phyloP scores from a whole-genome alignment of 2,888 invertebrate genomes.

The Lasioglossum oenotherae region DNA sequence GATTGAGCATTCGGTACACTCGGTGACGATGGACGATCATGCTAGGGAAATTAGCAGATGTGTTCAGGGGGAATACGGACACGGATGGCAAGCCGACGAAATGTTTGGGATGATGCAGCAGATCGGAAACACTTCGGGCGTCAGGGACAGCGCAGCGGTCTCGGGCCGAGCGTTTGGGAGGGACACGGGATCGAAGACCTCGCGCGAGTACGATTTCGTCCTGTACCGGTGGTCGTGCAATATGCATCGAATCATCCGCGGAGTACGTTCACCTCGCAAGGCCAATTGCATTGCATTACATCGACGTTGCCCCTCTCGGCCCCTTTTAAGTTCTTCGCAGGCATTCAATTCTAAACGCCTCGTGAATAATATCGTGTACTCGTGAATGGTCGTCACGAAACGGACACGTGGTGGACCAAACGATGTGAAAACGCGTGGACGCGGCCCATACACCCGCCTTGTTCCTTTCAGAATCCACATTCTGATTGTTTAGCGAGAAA shows the following conservation, averaged over 20 bases:
- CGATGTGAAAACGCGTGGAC: slow-evolving; percentile 42
- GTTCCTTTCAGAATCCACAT: too few species aligned
- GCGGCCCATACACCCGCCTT: slow-evolving; percentile 16
- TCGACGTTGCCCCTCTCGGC: slow-evolving; percentile 63
- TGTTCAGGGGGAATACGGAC: too few species aligned
- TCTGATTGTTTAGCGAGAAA: too few species aligned
- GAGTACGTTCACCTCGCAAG: slow-evolving; percentile 77
- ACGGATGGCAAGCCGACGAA: neutral
- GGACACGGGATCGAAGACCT: slow-evolving; percentile 52
- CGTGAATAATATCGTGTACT: slow-evolving; percentile 65
- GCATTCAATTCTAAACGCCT: slow-evolving; percentile 70
- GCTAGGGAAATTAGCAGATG: neutral
- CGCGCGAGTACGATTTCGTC: slow-evolving; percentile 53
- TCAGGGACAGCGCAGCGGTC: slow-evolving; percentile 23
- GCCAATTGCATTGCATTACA: slow-evolving; percentile 73
- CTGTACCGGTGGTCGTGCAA: slow-evolving; percentile 54
- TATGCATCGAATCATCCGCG: slow-evolving; percentile 72
- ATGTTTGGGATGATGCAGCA: neutral
- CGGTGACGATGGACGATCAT: too few species aligned
- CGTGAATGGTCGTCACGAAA: slow-evolving; percentile 65
- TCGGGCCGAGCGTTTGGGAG: slow-evolving; percentile 21
- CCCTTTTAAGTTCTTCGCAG: slow-evolving; percentile 65
- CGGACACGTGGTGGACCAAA: slow-evolving; percentile 62
- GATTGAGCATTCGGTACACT: too few species aligned
- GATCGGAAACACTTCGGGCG: neutral